Percentiles rank a stretch among this genome's conserved stretches.
Evolutionary conservation across 2,113 vertebrate species (phyloP).

Genomic region (Hypocryptadius cinnamomeus): DNA sequence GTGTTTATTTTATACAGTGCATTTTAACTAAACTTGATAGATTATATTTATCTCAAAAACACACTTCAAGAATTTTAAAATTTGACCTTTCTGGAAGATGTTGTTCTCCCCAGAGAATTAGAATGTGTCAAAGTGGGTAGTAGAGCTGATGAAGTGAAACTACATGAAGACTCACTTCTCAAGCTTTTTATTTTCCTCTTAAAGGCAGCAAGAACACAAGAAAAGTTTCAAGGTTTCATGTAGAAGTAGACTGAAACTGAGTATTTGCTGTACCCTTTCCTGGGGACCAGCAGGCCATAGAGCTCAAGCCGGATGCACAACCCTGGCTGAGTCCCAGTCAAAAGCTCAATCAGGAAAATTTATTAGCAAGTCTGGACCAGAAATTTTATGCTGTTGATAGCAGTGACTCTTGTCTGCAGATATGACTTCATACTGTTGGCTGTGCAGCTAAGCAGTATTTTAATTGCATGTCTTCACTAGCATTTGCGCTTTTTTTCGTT

Average conservation of each 20-base stretch:
- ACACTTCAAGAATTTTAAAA: neutral
- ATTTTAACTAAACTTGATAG: neutral
- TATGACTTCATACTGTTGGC: accelerated
- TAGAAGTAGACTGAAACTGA: neutral
- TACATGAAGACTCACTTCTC: neutral
- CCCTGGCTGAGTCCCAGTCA: accelerated
- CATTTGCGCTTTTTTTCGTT: accelerated
- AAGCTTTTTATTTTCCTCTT: neutral
- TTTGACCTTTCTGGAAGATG: neutral
- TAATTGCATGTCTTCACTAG: neutral
- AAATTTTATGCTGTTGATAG: accelerated
- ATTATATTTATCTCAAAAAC: neutral
- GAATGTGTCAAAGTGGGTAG: accelerated
- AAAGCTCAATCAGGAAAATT: accelerated
- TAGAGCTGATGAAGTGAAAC: accelerated
- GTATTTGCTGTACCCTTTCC: accelerated
- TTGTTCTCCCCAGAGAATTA: neutral
- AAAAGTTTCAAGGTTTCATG: neutral
- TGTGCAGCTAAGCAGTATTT: neutral
- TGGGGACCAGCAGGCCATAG: accelerated
- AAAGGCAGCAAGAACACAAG: neutral
- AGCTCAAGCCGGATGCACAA: accelerated
- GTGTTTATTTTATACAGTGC: neutral
- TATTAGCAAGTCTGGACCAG: accelerated
- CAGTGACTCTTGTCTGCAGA: neutral